A percentile compares a stretch with the other conserved stretches of the same genome.
phyloP scores from a whole-genome alignment of 2,113 vertebrate species.

The Tretioscincus oriximinensis region DNA sequence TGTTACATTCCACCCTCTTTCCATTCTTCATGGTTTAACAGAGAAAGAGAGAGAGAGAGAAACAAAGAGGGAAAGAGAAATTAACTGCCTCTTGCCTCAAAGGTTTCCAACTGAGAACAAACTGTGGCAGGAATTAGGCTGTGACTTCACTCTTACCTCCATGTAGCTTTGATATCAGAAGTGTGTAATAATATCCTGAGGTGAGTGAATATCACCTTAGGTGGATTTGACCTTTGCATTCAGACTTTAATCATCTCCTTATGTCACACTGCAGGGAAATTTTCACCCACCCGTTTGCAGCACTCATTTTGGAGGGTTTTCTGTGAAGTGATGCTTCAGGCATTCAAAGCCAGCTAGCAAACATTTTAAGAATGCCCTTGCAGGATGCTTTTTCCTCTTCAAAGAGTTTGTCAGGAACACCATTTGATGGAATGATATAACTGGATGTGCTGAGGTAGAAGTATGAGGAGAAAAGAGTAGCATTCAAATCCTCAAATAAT shows the following conservation, averaged over 20 bases:
- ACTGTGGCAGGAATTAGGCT: background rate
- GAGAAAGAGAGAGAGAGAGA: background rate
- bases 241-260: conserved; percentile 30
- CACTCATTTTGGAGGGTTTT: conserved; percentile 3
- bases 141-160: background rate
- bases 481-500: background rate
- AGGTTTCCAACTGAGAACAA: conserved; percentile 9
- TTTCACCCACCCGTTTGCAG: background rate
- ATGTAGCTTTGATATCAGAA: conserved; percentile 30
- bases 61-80: background rate
- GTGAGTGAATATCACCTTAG: background rate
- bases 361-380: conserved; percentile 3
- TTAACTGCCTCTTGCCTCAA: background rate
- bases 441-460: background rate
- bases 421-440: background rate
- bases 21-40: background rate
- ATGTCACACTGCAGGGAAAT: background rate
- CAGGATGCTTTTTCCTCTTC: conserved; percentile 11
- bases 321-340: conserved; percentile 4
- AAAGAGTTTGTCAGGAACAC: background rate
- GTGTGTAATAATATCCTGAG: background rate
- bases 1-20: background rate
- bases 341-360: background rate
- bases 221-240: conserved; percentile 31
- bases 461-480: background rate